A percentile compares a stretch with the other conserved stretches of the same genome.
These are phyloP conservation scores for Andrena bicolor DNA, from an alignment of 2,888 invertebrate genomes.

Conservation along the genomic window DNA sequence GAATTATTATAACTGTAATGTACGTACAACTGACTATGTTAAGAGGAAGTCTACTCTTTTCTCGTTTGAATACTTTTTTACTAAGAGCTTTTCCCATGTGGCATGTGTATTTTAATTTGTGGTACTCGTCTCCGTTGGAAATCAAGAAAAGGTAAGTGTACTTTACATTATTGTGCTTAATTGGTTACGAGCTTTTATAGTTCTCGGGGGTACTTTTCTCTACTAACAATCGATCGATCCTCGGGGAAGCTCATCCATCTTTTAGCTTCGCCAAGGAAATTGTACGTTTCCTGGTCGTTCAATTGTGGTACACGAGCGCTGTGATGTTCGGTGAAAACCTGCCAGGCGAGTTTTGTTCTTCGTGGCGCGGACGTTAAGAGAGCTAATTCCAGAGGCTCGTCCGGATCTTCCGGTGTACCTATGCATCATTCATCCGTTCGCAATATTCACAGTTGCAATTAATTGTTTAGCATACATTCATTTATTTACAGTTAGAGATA, in stretches of 20 bases:
- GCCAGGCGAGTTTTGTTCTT: slow-evolving; percentile 83
- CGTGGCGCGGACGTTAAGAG: slow-evolving; percentile 63
- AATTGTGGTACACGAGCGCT: slow-evolving; percentile 86
- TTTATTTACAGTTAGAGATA: too few relatives aligned
- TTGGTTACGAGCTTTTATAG: background rate
- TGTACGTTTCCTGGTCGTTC: slow-evolving; percentile 84
- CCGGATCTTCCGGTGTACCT: slow-evolving; percentile 64
- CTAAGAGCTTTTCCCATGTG: too few relatives aligned
- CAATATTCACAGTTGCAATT: slow-evolving; percentile 49
- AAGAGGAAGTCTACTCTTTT: too few relatives aligned
- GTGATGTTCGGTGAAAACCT: slow-evolving; percentile 87
- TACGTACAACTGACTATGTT: too few relatives aligned
- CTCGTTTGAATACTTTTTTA: too few relatives aligned
- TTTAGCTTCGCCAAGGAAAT: slow-evolving; percentile 87
- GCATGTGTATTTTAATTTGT: too few relatives aligned
- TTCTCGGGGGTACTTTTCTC: background rate
- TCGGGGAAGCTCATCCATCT: slow-evolving; percentile 89
- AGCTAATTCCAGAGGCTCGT: slow-evolving; percentile 43
- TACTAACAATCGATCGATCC: slow-evolving; percentile 87
- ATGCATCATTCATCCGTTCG: slow-evolving; percentile 78
- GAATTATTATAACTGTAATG: too few relatives aligned
- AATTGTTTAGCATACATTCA: background rate
- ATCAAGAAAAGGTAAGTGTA: too few relatives aligned
- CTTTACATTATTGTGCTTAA: background rate
- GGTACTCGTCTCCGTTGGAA: too few relatives aligned